These are phyloP conservation scores for Puntigrus tetrazona DNA, from an alignment of 2,113 vertebrate species.

Conservation along the genomic window DNA sequence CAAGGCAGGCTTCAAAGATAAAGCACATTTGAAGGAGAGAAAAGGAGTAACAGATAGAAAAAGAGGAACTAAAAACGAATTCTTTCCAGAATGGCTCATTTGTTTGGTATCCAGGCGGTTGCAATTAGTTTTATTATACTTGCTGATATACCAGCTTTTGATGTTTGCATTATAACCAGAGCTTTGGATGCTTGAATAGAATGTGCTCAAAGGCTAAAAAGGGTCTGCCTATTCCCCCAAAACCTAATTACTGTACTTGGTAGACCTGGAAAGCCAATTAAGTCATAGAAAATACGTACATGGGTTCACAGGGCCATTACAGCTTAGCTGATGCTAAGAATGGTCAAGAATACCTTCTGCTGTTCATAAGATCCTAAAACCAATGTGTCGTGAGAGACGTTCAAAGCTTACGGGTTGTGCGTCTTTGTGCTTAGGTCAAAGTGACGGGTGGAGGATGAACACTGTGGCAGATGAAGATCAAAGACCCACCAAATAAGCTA, in stretches of 20 bases:
- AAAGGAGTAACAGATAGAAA: not conserved
- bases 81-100: slow-evolving; percentile 27
- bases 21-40: not conserved
- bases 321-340: slow-evolving; percentile 8
- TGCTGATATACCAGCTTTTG: slow-evolving; percentile 46
- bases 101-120: slow-evolving; percentile 28
- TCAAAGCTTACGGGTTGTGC: not conserved
- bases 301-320: slow-evolving; percentile 20
- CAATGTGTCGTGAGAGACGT: not conserved
- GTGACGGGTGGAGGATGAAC: slow-evolving; percentile 5
- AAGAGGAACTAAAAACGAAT: not conserved
- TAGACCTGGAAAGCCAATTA: slow-evolving; percentile 36
- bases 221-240: slow-evolving; percentile 14
- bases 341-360: not conserved
- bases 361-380: not conserved
- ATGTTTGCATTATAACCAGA: slow-evolving; percentile 44
- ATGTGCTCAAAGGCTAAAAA: slow-evolving; percentile 36
- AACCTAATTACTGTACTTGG: slow-evolving; percentile 40
- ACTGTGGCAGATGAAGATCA: slow-evolving; percentile 26
- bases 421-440: not conserved
- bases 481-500: not conserved
- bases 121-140: slow-evolving; percentile 47
- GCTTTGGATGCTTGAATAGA: slow-evolving; percentile 34
- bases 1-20: slow-evolving; percentile 20
- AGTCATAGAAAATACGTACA: not conserved